Evolutionary conservation across 2,797 vertebrate genomes (phyloP), one percentile per base, ranked within the genome.

Genomic region (Tapera naevia): DNA sequence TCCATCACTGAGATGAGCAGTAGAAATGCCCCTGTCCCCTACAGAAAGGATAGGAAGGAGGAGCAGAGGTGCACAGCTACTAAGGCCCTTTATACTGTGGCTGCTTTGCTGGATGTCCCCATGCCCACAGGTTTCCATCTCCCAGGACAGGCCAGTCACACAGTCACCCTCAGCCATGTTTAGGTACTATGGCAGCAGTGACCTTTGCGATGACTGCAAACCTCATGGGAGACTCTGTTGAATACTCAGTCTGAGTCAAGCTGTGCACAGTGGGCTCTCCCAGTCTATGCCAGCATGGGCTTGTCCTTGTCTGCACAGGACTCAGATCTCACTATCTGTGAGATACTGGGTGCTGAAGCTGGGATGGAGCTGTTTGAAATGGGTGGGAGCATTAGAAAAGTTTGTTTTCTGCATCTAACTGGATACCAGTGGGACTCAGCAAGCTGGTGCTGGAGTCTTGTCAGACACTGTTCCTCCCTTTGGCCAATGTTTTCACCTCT

Each of bases 121-220:
- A 5, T 8, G n/a, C 45, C 65, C 45, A 18, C 10, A 32, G 56
- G 11, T 30, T 25, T 56, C 45, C 39, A 33, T 60, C 33, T 48
- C 23, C 23, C 19, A 33, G 22, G 60, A 24, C 39, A 76, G 46
- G 32, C 13, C 32, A 61, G 15, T 35, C 9, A 7, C 6, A 18
- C 15, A 4, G 18, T 45, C 27, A 21, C 35, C 17, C 21, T 48
- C 1, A 1, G 41, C 35, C 32, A 7, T 1, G 4, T 39, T 39
- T 35, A n/a, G n/a, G n/a, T n/a, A n/a, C 67, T 39, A 21, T 27
- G 24, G 24, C 46, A 81, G 28, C 21, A 23, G 12, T 23, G 51
- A 37, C 27, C 9, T 65, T 71, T 24, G 46, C 17, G 35, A 45
- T 54, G 28, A 25, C 28, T 37, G n/a, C 32, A 81, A 30, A 43